Evolutionary conservation across 2,113 vertebrate species (phyloP).

Genomic region (Peromyscus polionotus): DNA sequence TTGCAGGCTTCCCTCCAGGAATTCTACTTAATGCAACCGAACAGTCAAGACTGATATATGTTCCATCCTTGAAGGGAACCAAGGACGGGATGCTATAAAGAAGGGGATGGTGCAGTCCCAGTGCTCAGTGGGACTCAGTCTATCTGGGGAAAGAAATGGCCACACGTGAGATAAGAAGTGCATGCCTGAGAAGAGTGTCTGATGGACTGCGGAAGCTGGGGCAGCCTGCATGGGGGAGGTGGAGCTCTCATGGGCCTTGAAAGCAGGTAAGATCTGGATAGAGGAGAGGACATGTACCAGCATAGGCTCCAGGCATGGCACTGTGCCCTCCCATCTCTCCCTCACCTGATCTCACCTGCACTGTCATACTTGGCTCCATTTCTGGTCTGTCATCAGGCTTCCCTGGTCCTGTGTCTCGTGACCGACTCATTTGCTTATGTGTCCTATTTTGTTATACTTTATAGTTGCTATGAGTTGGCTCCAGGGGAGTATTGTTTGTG

Average conservation of each 20-base stretch:
- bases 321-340: background rate
- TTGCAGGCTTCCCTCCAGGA: background rate
- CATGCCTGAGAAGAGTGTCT: background rate
- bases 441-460: background rate
- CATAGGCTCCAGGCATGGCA: background rate
- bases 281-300: background rate
- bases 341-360: background rate
- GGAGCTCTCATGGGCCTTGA: background rate
- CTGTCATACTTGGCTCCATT: background rate
- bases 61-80: background rate
- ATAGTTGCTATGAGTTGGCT: background rate
- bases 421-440: background rate
- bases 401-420: background rate
- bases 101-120: background rate
- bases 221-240: constrained; percentile 32
- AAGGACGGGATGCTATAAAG: background rate
- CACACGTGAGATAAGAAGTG: background rate
- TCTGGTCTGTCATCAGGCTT: background rate
- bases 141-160: background rate
- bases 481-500: background rate
- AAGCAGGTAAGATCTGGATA: background rate
- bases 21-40: background rate
- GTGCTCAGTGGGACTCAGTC: background rate
- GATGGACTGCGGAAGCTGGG: background rate
- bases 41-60: background rate